Conservation (phyloP, 2,797 vertebrate species). For the Cichlasoma orientale region DNA sequence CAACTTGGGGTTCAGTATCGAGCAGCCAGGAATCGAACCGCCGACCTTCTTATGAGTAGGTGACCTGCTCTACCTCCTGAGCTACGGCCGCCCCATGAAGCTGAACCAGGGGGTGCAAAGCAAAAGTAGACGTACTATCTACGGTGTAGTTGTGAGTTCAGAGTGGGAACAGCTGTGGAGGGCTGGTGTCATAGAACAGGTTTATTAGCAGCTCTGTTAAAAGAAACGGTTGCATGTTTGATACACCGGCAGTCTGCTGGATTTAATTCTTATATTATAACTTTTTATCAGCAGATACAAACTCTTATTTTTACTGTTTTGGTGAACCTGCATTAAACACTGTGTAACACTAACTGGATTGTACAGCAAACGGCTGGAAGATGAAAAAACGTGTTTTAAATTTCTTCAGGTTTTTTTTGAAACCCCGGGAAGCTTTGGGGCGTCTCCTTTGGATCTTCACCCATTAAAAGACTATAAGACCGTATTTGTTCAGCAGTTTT, state of each 20-base stretch:
- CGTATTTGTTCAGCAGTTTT: neutral
- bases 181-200: neutral
- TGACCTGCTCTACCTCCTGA: too few species aligned
- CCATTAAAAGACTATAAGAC: neutral
- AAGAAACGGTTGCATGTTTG: neutral
- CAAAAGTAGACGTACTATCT: neutral
- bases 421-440: neutral
- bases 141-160: neutral
- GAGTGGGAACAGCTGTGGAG: neutral
- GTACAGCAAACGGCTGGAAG: neutral
- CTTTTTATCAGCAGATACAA: neutral
- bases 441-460: neutral
- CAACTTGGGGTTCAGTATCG: too few species aligned
- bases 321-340: neutral
- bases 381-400: neutral
- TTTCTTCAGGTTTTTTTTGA: neutral
- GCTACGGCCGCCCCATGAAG: too few species aligned
- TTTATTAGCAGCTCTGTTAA: neutral
- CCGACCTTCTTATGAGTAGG: too few species aligned
- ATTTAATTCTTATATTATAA: neutral
- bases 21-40: too few species aligned
- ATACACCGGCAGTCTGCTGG: neutral
- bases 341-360: neutral
- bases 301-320: neutral
- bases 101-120: neutral